Evolutionary conservation across 2,113 vertebrate species (phyloP).

Genomic region (Rhea pennata): DNA sequence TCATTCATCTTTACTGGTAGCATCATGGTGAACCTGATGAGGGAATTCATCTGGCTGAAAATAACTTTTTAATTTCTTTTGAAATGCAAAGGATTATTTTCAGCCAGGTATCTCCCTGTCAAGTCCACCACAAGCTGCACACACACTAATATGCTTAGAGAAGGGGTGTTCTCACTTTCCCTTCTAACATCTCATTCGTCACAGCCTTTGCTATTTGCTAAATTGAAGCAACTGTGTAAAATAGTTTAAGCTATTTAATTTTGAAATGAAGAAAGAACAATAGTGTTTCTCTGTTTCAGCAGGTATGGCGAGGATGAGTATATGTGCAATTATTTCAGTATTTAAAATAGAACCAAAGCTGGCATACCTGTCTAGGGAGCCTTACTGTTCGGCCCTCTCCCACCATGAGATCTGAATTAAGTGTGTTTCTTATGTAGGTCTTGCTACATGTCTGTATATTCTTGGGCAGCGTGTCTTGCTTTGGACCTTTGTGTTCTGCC

Average conservation of each 20-base stretch:
- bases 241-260: not conserved
- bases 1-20: not conserved
- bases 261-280: not conserved
- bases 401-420: not conserved
- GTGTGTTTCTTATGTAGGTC: not conserved
- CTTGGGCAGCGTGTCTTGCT: not conserved
- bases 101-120: not conserved
- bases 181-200: not conserved
- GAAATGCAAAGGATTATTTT: not conserved
- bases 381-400: not conserved
- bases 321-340: not conserved
- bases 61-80: not conserved
- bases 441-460: not conserved
- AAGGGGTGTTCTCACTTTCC: not conserved
- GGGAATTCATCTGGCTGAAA: not conserved
- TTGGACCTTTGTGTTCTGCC: not conserved
- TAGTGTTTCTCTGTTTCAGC: not conserved
- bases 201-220: not conserved
- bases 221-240: not conserved
- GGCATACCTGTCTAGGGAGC: not conserved
- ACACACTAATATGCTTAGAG: not conserved
- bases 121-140: not conserved
- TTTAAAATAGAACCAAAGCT: not conserved
- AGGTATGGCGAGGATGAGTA: not conserved
- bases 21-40: not conserved